Evolutionary conservation across 2,113 vertebrate genomes (phyloP), one percentile per base, ranked within the genome.

Genomic region (Sturnus vulgaris): DNA sequence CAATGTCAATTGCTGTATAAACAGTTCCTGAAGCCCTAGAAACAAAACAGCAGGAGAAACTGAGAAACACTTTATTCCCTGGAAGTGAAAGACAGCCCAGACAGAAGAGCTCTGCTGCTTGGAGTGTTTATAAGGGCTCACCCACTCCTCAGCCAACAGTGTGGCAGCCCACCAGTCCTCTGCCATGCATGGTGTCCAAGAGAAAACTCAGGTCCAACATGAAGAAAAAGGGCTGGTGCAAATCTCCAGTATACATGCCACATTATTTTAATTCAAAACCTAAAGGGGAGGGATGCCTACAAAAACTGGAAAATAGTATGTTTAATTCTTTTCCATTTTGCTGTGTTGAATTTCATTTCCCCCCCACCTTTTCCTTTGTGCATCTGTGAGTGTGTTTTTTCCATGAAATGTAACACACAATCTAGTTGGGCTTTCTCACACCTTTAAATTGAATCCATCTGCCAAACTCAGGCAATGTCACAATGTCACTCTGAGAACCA

Each of bases 1-100:
- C 99, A 4, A 99, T 99, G 95, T 99, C 99, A n/a, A 99, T 99
- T 10, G 99, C 99, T 52, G 99, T 99, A 95, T 99, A 99, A 94
- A 99, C 99, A 76, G 99, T 99, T 91, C 99, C 99, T 4, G 99
- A 99, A 7, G 99, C 99, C 97, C 99, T 99, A 95, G 23, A 83
- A 95, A 97, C 13, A 95, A 95, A 94, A 97, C 35, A 90, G 64
- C 30, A 75, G 39, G 1, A 7, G 44, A 88, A 89, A 71, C 15
- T 53, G 42, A 94, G 79, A 46, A 78, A 65, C 6, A 4, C 13
- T 31, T 76, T 13, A 49, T 46, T 24, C 2, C 11, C 20, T 27
- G 1, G 3, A 19, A 42, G 64, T 16, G 31, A 68, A 52, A 82
- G 18, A 28, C 76, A 64, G 37, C 24, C 49, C 56, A 59, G 47